Percentiles rank a stretch among this genome's conserved stretches.
These are phyloP conservation scores for Anguilla obscura DNA, from an alignment of 2,797 vertebrate species.

Conservation along the genomic window DNA sequence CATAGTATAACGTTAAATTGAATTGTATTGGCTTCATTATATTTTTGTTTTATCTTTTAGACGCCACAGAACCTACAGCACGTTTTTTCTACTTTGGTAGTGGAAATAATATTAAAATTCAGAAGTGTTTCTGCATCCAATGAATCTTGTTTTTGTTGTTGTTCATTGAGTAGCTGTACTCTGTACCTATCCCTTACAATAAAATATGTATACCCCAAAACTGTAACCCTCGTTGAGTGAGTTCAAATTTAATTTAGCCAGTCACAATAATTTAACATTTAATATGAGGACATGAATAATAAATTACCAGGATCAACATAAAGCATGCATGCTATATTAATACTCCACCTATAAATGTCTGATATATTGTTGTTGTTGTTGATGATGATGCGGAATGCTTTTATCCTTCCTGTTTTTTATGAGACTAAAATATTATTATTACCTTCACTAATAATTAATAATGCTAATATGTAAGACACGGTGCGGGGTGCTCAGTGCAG, in stretches of 20 bases:
- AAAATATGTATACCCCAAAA: constrained; percentile 16
- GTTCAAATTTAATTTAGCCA: constrained; percentile 33
- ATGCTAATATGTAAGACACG: constrained; percentile 2
- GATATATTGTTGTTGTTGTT: constrained; percentile 31
- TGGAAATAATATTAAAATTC: not conserved
- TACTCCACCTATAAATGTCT: constrained; percentile 5
- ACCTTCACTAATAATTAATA: constrained; percentile 14
- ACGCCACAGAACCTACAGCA: not conserved
- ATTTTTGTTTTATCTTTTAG: not conserved
- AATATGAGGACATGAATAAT: constrained; percentile 40
- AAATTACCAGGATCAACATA: constrained; percentile 33
- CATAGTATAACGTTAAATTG: not conserved
- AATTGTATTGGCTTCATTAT: not conserved
- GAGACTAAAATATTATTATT: constrained; percentile 2
- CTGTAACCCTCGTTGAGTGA: not conserved
- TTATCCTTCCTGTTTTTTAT: constrained; percentile 31
- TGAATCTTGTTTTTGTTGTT: not conserved
- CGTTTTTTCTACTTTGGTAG: not conserved
- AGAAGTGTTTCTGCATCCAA: not conserved
- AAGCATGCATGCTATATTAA: constrained; percentile 20
- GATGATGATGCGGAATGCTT: constrained; percentile 14
- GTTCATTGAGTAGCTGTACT: not conserved
- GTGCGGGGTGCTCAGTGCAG: not conserved
- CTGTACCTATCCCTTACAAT: not conserved
- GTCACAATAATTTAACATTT: constrained; percentile 38